Evolutionary conservation across 2,113 vertebrate genomes (phyloP).

Genomic region (Tachycineta bicolor): DNA sequence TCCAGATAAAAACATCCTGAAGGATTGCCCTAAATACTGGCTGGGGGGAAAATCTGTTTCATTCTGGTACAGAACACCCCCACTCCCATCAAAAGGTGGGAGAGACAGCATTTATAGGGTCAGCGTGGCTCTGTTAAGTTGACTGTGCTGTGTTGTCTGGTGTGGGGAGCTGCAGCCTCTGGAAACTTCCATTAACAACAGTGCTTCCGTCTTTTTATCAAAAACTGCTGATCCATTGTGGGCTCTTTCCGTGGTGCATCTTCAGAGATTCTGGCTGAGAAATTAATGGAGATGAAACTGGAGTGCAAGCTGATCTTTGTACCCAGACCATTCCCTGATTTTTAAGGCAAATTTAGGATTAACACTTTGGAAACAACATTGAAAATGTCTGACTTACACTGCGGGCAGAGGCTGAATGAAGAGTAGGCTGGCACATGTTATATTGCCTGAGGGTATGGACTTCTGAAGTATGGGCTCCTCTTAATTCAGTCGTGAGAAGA

Average conservation of each 20-base stretch:
- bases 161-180: not conserved
- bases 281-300: not conserved
- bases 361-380: not conserved
- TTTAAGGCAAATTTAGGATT: not conserved
- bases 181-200: not conserved
- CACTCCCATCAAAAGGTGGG: not conserved
- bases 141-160: not conserved
- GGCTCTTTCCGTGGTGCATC: not conserved
- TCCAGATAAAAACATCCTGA: not conserved
- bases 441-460: not conserved
- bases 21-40: not conserved
- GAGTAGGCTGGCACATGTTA: not conserved
- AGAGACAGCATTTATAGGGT: not conserved
- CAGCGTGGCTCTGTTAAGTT: rapidly evolving
- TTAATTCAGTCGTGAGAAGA: not conserved
- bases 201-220: not conserved
- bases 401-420: not conserved
- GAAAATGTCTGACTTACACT: not conserved
- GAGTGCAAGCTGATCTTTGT: not conserved
- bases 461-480: rapidly evolving
- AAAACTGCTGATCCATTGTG: not conserved
- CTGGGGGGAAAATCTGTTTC: rapidly evolving
- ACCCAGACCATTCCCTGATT: not conserved
- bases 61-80: not conserved
- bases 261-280: not conserved